phyloP scores from a whole-genome alignment of 2,888 invertebrate genomes.

The Pyrochroa serraticornis region DNA sequence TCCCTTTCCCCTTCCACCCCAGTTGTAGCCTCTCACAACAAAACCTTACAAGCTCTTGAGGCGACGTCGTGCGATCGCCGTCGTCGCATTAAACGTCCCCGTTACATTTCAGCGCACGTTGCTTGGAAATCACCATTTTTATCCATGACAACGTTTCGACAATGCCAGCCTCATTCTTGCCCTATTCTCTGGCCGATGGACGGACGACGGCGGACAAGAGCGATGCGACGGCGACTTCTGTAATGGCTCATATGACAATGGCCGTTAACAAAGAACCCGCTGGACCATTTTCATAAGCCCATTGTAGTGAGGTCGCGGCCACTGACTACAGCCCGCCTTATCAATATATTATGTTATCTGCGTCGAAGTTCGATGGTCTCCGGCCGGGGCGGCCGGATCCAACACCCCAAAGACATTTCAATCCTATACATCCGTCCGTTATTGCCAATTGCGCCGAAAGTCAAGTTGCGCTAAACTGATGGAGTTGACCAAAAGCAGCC shows the following conservation, averaged over 20 bases:
- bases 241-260: constrained; percentile 57
- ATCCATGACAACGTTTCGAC: constrained; percentile 55
- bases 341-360: constrained; percentile 50
- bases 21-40: neutral
- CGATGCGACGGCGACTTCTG: constrained; percentile 49
- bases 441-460: too few species aligned
- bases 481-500: too few species aligned
- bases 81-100: constrained; percentile 31
- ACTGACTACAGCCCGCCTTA: constrained; percentile 43
- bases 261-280: constrained; percentile 56
- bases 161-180: constrained; percentile 52
- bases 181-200: constrained; percentile 46
- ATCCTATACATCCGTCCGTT: neutral
- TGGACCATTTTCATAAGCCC: constrained; percentile 57
- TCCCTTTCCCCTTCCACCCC: too few species aligned
- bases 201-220: constrained; percentile 14
- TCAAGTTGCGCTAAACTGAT: too few species aligned
- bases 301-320: constrained; percentile 54
- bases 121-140: constrained; percentile 54
- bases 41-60: constrained; percentile 11
- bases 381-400: neutral
- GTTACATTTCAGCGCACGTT: constrained; percentile 54
- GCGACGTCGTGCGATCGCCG: neutral
- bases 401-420: neutral
- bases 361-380: constrained; percentile 21